These are phyloP conservation scores for Drosophila mercatorum DNA, from an alignment of 2,888 invertebrate genomes.

Conservation along the genomic window DNA sequence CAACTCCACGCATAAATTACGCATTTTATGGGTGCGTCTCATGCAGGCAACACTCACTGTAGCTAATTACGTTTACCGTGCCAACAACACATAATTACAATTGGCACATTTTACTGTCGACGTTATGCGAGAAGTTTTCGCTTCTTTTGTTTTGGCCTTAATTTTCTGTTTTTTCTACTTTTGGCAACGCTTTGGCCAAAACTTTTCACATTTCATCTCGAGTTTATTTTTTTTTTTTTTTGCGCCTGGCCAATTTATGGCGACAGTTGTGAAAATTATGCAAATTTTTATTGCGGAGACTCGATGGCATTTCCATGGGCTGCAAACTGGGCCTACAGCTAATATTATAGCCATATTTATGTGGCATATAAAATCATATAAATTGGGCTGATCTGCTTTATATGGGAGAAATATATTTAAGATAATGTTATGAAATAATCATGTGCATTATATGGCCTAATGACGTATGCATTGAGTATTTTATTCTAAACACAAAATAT, in stretches of 20 bases:
- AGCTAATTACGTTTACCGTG: slow-evolving; percentile 56
- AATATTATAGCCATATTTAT: slow-evolving; percentile 7
- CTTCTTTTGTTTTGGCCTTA: slow-evolving; percentile 1
- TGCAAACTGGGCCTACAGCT: background rate
- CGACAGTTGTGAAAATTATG: slow-evolving; percentile 66
- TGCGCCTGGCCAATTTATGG: slow-evolving; percentile 54
- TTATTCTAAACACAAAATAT: too few species aligned
- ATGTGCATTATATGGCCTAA: too few species aligned
- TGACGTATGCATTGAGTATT: too few species aligned
- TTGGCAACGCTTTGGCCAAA: slow-evolving; percentile 53
- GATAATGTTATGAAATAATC: background rate
- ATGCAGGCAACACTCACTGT: slow-evolving; percentile 29
- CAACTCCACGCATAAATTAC: slow-evolving; percentile 39
- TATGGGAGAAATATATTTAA: background rate
- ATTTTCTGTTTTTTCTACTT: slow-evolving; percentile 25
- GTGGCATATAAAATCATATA: background rate
- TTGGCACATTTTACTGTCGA: slow-evolving; percentile 66
- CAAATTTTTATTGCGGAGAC: slow-evolving; percentile 32
- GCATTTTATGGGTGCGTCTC: slow-evolving; percentile 12
- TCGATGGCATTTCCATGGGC: slow-evolving; percentile 12
- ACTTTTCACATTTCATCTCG: slow-evolving; percentile 65
- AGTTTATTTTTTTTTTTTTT: slow-evolving; percentile 37
- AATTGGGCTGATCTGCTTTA: background rate
- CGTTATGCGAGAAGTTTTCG: slow-evolving; percentile 63
- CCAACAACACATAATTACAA: slow-evolving; percentile 63